Conservation (phyloP, 2,888 invertebrate species). For the Marronus borbonicus region DNA sequence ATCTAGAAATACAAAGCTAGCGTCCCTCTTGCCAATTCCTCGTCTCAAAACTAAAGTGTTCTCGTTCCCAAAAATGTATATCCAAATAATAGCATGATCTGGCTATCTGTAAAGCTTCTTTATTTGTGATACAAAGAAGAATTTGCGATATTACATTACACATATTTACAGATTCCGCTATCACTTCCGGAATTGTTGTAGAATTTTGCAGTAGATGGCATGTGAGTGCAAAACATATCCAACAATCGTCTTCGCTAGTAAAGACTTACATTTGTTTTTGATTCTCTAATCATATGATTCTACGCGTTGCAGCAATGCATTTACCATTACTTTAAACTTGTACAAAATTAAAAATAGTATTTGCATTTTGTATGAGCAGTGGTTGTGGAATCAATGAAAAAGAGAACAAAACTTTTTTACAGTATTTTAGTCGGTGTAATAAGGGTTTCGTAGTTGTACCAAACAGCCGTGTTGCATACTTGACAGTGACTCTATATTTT, state of each 20-base stretch:
- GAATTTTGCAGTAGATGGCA: slow-evolving; percentile 28
- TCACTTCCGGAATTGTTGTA: neutral
- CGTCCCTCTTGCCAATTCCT: too few species aligned
- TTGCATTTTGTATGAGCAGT: slow-evolving; percentile 10
- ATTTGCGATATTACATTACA: too few species aligned
- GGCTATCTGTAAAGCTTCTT: too few species aligned
- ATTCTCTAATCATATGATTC: slow-evolving; percentile 50
- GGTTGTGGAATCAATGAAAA: slow-evolving; percentile 25
- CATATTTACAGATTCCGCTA: neutral
- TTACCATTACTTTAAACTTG: slow-evolving; percentile 5
- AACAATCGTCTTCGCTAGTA: slow-evolving; percentile 42
- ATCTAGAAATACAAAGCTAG: too few species aligned
- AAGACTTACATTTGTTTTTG: slow-evolving; percentile 50
- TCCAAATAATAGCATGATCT: too few species aligned
- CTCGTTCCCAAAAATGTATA: too few species aligned
- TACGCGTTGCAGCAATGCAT: slow-evolving; percentile 35
- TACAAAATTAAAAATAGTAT: slow-evolving; percentile 14
- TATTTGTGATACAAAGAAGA: too few species aligned
- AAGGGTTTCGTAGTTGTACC: slow-evolving; percentile 64
- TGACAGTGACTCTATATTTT: slow-evolving; percentile 61
- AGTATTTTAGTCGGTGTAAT: slow-evolving; percentile 64
- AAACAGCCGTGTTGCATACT: slow-evolving; percentile 62
- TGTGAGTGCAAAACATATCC: slow-evolving; percentile 37
- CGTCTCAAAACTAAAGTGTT: too few species aligned
- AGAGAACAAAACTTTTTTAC: slow-evolving; percentile 33